phyloP scores from a whole-genome alignment of 2,113 vertebrate species.

The human (Homo sapiens) region GRCh38 chr1:160889001-160889500 shows the following conservation, averaged over 20 bases:
- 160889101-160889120: not conserved
- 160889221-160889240: not conserved
- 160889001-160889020: too few species aligned
- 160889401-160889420: too few species aligned
- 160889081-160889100: not conserved
- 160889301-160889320: not conserved
- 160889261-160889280: not conserved
- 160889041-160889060: not conserved
- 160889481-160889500: too few species aligned
- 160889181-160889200: not conserved
- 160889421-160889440: too few species aligned
- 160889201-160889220: not conserved
- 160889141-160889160: not conserved
- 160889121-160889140: not conserved
- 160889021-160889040: not conserved
- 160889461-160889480: too few species aligned
- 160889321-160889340: not conserved
- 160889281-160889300: not conserved
- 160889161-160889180: not conserved
- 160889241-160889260: not conserved
- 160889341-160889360: not conserved
- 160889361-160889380: too few species aligned
- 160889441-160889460: too few species aligned
- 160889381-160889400: too few species aligned
- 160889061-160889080: not conserved